Base-by-base conservation (phyloP, 1,140 invertebrate species). In the Aphelinus certus region DNA sequence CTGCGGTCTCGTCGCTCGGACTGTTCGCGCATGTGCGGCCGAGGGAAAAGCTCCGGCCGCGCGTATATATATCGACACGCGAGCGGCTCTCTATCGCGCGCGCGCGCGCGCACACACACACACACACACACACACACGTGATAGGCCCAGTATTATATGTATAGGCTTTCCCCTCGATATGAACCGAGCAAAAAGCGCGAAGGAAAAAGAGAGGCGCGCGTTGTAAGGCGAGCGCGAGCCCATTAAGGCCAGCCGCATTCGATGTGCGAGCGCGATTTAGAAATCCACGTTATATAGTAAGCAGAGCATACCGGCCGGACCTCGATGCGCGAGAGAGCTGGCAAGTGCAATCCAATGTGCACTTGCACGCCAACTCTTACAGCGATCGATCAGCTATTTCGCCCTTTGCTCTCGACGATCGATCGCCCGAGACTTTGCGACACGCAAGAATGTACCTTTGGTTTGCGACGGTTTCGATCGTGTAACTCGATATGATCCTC, bases 301-400 rank as follows among this genome's bases (percentile, higher is more conserved):
- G 81, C 82, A 84, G 82, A 83, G 77, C 81, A 80, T 83, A 80
- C 75, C 75, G 62, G 72, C 67, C 79, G 79, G 26, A 26, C 26
- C 26, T 78, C 80, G 78, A 71, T 49, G 69, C 47, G 78, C 47
- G 69, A 60, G 72, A 78, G 73, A 78, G 9, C 7, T 3, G 9
- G 46, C 46, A 58, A 9, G 62, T 42, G 70, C 60, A 61, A 51
- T 70, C 67, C 48, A 72, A 72, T 72, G 55, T 72, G 65, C 65
- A 72, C 58, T 56, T 72, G 45, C 2, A 26, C 26, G 26, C 26
- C 26, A 26, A 26, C 26, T 26, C 26, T 26, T 26, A 26, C 26
- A 26, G 26, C 26, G 26, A 26, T 26, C 7, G 2, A 47, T 26
- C 47, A 48, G 55, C 58, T 51, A 53, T 48, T 70, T 60, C 26